Evolutionary conservation across 1,140 invertebrate genomes (phyloP).

Genomic region (Hypsibius dujardini): DNA sequence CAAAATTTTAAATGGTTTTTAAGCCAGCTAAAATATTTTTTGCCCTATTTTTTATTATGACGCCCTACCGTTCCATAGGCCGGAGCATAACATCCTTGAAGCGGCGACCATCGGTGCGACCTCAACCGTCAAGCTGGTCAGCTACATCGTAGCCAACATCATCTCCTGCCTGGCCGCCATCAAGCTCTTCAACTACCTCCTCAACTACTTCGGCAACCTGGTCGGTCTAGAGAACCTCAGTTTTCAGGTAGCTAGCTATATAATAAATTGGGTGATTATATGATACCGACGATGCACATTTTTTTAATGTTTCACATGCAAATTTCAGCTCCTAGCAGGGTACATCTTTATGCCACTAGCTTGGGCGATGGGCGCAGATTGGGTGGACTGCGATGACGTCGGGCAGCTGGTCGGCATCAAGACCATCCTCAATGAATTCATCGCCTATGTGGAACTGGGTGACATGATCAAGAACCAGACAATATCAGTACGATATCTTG

Average conservation of each 20-base stretch:
- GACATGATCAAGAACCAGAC: constrained; percentile 39
- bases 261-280: background rate
- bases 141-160: constrained; percentile 72
- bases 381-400: constrained; percentile 54
- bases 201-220: constrained; percentile 57
- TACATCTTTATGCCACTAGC: constrained; percentile 69
- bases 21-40: too few relatives aligned
- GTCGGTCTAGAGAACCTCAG: constrained; percentile 42
- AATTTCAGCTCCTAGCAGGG: constrained; percentile 49
- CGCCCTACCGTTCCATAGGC: constrained; percentile 35
- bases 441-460: constrained; percentile 60
- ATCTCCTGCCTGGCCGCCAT: constrained; percentile 75
- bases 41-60: too few relatives aligned
- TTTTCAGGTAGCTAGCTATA: constrained; percentile 36
- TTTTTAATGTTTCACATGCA: constrained; percentile 4
- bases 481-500: constrained; percentile 41
- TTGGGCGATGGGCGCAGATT: constrained; percentile 59
- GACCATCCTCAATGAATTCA: constrained; percentile 76
- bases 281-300: constrained; percentile 12
- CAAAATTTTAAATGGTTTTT: too few relatives aligned
- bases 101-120: constrained; percentile 70
- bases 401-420: constrained; percentile 67
- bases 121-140: constrained; percentile 57
- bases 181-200: constrained; percentile 56
- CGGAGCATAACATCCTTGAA: constrained; percentile 62